Base-by-base conservation (phyloP, 2,797 vertebrate species). In the Poeciliopsis infans region DNA sequence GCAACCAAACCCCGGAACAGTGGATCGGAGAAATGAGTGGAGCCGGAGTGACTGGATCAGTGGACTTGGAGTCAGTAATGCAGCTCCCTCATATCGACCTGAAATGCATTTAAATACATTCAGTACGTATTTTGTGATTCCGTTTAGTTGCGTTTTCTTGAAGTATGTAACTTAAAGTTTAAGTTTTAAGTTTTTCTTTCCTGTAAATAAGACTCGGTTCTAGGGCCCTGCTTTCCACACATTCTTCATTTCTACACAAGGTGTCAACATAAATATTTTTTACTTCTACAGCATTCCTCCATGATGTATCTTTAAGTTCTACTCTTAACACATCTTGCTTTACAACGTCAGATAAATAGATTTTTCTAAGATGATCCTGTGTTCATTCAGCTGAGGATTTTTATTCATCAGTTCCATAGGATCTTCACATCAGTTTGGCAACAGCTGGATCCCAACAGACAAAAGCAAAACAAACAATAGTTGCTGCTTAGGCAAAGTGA, bases 1-100 rank as follows among this genome's bases (percentile, higher is more conserved):
- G 69, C 79, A 79, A 46, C 79, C 80, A 81, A 92, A 87, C 6
- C 83, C 75, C 82, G 92, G 93, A 86, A 0, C 41, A 25, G 68
- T 53, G 88, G 89, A 88, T 78, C 45, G 16, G 66, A 49, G 85
- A 86, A 87, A 72, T 28, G 78, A 78, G 85, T 87, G 89, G 90
- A 91, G 11, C 86, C 2, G 91, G 88, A 91, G 53, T 64, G 7
- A 13, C 20, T 20, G 41, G 23, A 76, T 25, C n/a, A 20, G 59
- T 64, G 59, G 59, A 64, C 59, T 36, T 8, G 59, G 59, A 64
- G 15, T 64, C 59, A 16, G 59, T 7, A 8, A 18, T 8, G 59
- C 59, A 18, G 16, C 59, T 64, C 59, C 7, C 59, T 64, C 31
- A 36, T 15, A 1, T 64, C 59, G 59, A 64, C 59, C 15, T 64